Conservation (phyloP, 2,113 vertebrate genomes). For the Mobula birostris region DNA sequence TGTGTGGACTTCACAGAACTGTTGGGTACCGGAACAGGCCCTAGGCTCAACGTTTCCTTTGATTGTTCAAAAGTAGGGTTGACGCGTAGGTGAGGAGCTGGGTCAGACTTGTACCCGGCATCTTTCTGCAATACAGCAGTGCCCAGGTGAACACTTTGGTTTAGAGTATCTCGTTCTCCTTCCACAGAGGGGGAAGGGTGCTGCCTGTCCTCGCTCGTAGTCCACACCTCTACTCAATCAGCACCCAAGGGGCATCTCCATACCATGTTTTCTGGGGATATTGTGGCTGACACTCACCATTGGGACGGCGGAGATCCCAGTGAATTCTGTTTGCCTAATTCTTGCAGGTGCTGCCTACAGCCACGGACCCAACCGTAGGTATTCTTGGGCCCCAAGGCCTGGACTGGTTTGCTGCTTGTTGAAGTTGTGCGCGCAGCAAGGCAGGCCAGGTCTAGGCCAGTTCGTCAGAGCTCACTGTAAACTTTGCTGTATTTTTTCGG, state of each 20-base stretch:
- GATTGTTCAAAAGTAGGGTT: neutral
- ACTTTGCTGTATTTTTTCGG: neutral
- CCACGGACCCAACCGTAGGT: neutral
- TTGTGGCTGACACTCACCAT: conserved; percentile 27
- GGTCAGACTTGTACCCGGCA: neutral
- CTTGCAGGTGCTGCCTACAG: neutral
- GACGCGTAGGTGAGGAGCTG: neutral
- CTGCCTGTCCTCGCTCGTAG: neutral
- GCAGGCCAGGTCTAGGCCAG: neutral
- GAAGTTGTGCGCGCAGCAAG: neutral
- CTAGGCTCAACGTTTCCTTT: no score
- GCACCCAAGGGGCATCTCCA: neutral
- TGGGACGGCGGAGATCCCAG: neutral
- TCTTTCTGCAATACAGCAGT: neutral
- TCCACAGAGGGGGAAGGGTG: neutral
- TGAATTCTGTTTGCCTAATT: conserved; percentile 38
- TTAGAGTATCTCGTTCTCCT: neutral
- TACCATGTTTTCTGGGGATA: neutral
- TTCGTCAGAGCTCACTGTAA: neutral
- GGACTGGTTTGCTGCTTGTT: neutral
- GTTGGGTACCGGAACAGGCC: no score
- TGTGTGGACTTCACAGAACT: no score
- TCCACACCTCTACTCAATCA: neutral
- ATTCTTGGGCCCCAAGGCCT: neutral
- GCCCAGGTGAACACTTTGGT: neutral